These are phyloP conservation scores for Drosophila hydei DNA, from an alignment of 1,140 invertebrate genomes.

Conservation along the genomic window DNA sequence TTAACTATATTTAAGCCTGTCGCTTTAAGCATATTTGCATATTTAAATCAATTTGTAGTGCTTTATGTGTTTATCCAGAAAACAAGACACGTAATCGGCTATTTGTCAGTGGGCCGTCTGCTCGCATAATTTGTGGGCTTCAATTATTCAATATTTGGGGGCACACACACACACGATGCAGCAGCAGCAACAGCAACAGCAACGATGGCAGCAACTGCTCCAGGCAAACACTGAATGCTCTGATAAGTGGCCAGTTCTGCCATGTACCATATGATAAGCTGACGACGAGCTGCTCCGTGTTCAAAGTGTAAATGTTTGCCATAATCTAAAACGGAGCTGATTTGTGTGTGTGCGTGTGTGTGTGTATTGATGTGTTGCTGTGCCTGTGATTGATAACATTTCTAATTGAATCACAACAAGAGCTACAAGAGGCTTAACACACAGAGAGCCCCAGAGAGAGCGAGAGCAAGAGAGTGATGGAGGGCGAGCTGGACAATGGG, in stretches of 20 bases:
- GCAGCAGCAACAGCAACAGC: conserved; percentile 14
- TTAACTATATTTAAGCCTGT: too few relatives aligned
- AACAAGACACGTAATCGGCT: too few relatives aligned
- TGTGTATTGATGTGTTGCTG: conserved; percentile 26
- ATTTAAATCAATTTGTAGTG: not conserved
- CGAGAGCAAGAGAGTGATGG: not conserved
- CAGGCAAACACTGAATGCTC: conserved; percentile 45
- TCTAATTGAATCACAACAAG: conserved; percentile 70
- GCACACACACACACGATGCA: not conserved
- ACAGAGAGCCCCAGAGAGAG: not conserved
- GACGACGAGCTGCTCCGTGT: conserved; percentile 11
- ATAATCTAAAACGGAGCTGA: conserved; percentile 44
- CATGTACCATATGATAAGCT: conserved; percentile 66
- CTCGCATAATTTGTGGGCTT: not conserved
- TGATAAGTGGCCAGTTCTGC: conserved; percentile 57
- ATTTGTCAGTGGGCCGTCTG: too few relatives aligned
- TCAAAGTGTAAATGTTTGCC: conserved; percentile 58
- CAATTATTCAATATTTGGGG: conserved; percentile 1
- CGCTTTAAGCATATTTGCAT: too few relatives aligned
- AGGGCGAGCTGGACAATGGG: not conserved
- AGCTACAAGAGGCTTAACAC: conserved; percentile 2
- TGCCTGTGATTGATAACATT: conserved; percentile 65
- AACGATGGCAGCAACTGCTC: not conserved
- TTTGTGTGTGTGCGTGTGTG: conserved; percentile 20
- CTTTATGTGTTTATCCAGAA: too few relatives aligned